phyloP scores from a whole-genome alignment of 2,113 vertebrate genomes.

The Cololabis saira region DNA sequence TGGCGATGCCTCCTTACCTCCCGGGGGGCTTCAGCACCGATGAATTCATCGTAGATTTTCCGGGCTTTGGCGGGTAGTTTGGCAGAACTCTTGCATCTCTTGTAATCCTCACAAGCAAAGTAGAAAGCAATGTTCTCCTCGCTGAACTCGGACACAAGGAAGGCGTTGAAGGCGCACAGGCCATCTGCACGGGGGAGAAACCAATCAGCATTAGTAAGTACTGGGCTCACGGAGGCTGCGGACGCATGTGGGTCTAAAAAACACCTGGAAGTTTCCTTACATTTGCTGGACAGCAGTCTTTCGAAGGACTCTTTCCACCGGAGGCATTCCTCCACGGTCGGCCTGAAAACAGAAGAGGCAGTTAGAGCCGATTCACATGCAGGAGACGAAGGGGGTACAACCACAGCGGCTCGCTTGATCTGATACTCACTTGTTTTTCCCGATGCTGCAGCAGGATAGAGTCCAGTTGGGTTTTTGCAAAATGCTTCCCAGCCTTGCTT shows the following conservation, averaged over 20 bases:
- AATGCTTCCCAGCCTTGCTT: slow-evolving; percentile 87
- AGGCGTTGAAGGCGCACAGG: slow-evolving; percentile 89
- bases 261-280: slow-evolving; percentile 84
- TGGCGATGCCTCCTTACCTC: slow-evolving; percentile 83
- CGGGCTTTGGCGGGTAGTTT: slow-evolving; percentile 88
- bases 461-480: slow-evolving; percentile 85
- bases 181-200: slow-evolving; percentile 82
- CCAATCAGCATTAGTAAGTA: slow-evolving; percentile 37
- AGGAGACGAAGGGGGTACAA: too few species aligned
- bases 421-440: slow-evolving; percentile 76
- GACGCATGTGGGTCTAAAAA: not conserved
- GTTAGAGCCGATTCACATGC: slow-evolving; percentile 28
- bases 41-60: slow-evolving; percentile 93
- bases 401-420: too few species aligned
- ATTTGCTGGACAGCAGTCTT: slow-evolving; percentile 90
- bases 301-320: slow-evolving; percentile 92
- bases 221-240: not conserved
- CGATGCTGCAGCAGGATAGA: slow-evolving; percentile 67
- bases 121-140: slow-evolving; percentile 99
- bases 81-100: slow-evolving; percentile 81
- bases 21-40: slow-evolving; percentile 88
- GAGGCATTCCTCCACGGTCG: slow-evolving; percentile 86
- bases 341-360: slow-evolving; percentile 73
- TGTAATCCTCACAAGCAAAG: slow-evolving; percentile 95
- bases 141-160: slow-evolving; percentile 93